A percentile compares a stretch with the other conserved stretches of the same genome.
phyloP scores from a whole-genome alignment of 2,797 vertebrate species.

The Argentina silus region DNA sequence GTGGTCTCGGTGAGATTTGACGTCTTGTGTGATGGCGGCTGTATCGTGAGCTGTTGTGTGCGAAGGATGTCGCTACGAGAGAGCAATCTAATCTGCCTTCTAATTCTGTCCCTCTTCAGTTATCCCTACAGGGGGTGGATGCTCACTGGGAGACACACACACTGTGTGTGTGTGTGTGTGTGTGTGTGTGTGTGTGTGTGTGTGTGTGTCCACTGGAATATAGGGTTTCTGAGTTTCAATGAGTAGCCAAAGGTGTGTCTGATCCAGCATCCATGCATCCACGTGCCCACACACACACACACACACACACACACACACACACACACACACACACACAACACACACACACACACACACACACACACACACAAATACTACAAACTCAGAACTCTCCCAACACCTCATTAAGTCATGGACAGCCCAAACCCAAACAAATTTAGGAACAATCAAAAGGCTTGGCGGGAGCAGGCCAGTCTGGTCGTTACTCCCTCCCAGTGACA shows the following conservation, averaged over 20 bases:
- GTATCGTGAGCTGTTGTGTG: slow-evolving; percentile 34
- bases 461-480: slow-evolving; percentile 62
- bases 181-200: slow-evolving; percentile 26
- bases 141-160: neutral
- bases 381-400: slow-evolving; percentile 58
- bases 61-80: slow-evolving; percentile 25
- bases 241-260: slow-evolving; percentile 7
- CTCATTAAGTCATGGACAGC: slow-evolving; percentile 72
- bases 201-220: slow-evolving; percentile 8
- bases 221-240: slow-evolving; percentile 29
- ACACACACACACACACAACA: slow-evolving; percentile 23
- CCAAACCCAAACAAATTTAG: slow-evolving; percentile 71
- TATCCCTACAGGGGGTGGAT: slow-evolving; percentile 4
- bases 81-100: slow-evolving; percentile 41
- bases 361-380: neutral
- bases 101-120: slow-evolving; percentile 38
- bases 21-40: slow-evolving; percentile 22
- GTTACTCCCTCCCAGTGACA: slow-evolving; percentile 72
- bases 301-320: slow-evolving; percentile 10
- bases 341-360: slow-evolving; percentile 24
- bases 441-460: slow-evolving; percentile 71
- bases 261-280: neutral
- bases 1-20: slow-evolving; percentile 44
- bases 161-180: slow-evolving; percentile 3
- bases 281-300: neutral